A percentile compares a stretch with the other conserved stretches of the same genome.
These are phyloP conservation scores for Dromaius novaehollandiae DNA, from an alignment of 2,113 vertebrate species.

Conservation along the genomic window DNA sequence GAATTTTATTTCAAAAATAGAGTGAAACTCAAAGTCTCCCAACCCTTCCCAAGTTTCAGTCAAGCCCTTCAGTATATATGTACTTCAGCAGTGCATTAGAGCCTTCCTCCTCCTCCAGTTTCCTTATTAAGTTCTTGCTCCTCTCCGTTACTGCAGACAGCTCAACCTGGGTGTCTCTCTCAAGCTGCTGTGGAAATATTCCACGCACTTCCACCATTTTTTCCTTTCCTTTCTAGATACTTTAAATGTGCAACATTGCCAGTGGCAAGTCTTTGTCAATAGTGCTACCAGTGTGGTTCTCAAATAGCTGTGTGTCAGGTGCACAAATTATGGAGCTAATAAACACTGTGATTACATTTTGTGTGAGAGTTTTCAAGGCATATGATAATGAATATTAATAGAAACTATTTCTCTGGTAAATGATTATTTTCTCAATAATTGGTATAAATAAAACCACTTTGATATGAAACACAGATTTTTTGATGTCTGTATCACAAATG, in stretches of 20 bases:
- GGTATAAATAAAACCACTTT: slow-evolving; percentile 36
- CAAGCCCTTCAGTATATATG: background rate
- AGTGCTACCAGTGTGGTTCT: background rate
- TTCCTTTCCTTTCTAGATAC: background rate
- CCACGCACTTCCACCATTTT: background rate
- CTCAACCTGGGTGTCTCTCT: background rate
- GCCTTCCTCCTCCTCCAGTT: background rate
- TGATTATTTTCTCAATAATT: slow-evolving; percentile 39
- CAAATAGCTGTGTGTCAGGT: background rate
- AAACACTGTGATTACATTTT: background rate
- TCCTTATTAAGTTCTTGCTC: background rate
- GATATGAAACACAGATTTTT: slow-evolving; percentile 30
- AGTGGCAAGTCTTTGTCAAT: background rate
- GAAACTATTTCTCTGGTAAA: background rate
- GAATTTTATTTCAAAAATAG: background rate
- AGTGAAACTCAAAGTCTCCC: background rate
- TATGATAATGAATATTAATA: slow-evolving; percentile 57
- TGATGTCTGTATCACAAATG: background rate
- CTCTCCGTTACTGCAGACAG: background rate
- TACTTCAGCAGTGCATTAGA: background rate
- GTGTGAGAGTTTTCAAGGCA: slow-evolving; percentile 1
- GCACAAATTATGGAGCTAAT: slow-evolving; percentile 19
- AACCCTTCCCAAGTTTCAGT: background rate
- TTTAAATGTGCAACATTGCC: background rate
- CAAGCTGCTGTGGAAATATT: background rate